A percentile compares a stretch with the other conserved stretches of the same genome.
phyloP scores from a whole-genome alignment of 2,113 vertebrate species.

The Poeciliopsis occidentalis region DNA sequence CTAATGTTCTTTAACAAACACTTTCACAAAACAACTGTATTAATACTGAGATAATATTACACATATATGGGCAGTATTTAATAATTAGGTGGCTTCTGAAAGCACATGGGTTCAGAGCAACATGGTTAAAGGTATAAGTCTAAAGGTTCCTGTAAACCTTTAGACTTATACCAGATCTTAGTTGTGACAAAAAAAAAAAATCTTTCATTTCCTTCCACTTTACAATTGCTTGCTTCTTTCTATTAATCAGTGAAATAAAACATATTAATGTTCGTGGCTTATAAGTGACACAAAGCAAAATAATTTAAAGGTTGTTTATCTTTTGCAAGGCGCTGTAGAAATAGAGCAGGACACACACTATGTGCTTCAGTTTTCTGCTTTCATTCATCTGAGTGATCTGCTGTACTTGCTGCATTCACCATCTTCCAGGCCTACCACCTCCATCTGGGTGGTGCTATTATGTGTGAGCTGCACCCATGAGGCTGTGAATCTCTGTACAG shows the following conservation, averaged over 20 bases:
- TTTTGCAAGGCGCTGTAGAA: background rate
- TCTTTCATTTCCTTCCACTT: background rate
- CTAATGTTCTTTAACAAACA: no score
- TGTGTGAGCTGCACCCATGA: conserved; percentile 46
- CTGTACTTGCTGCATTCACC: conserved; percentile 44
- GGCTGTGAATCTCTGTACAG: conserved; percentile 33
- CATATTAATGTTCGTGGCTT: background rate
- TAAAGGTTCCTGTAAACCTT: no score
- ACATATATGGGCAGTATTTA: no score
- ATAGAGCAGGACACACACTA: conserved; percentile 9
- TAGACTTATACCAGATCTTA: no score
- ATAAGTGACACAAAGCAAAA: background rate
- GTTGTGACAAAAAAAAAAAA: no score
- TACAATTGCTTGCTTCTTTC: background rate
- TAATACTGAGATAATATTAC: no score
- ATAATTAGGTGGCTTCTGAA: no score
- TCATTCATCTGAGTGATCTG: conserved; percentile 62
- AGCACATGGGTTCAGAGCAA: no score
- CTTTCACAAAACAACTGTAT: no score
- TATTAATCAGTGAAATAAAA: background rate
- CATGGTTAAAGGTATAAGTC: background rate
- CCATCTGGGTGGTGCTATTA: conserved; percentile 52
- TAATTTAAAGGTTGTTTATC: background rate
- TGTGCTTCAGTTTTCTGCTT: conserved; percentile 25
- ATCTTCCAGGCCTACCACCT: conserved; percentile 52